Evolutionary conservation across 2,797 vertebrate species (phyloP).

Genomic region (Onychomys torridus): DNA sequence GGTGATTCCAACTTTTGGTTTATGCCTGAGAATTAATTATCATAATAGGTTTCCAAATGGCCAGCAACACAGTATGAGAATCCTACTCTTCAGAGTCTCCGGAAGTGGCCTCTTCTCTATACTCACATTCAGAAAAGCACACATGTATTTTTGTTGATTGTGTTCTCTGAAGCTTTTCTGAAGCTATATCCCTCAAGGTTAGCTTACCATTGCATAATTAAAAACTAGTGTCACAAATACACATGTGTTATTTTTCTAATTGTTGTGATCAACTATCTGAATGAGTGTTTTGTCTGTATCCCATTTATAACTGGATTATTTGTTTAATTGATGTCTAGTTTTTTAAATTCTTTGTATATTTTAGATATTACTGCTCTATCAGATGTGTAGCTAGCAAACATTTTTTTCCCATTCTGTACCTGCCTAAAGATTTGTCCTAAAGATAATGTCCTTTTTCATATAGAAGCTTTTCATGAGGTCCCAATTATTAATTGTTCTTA

Average conservation of each 20-base stretch:
- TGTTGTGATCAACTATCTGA: too few relatives aligned
- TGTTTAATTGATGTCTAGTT: background rate
- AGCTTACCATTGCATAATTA: background rate
- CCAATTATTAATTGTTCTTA: background rate
- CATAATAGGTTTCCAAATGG: slow-evolving; percentile 28
- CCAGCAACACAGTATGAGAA: background rate
- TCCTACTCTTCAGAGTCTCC: slow-evolving; percentile 26
- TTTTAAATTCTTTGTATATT: background rate
- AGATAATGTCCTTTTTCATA: background rate
- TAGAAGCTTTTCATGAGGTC: background rate
- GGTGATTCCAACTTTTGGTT: slow-evolving; percentile 20
- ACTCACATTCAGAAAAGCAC: background rate
- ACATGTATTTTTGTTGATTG: background rate
- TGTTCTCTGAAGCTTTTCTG: background rate
- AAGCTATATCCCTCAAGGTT: background rate
- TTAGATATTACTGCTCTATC: background rate
- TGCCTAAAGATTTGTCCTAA: background rate
- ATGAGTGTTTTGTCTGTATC: background rate
- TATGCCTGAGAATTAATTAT: slow-evolving; percentile 31
- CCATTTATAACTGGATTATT: background rate
- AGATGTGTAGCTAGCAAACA: background rate
- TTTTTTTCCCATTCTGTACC: background rate
- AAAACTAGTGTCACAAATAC: background rate
- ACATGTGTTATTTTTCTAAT: background rate
- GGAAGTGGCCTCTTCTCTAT: background rate